Conservation (phyloP, 64 coral and sea anemone genomes). For the Montipora cactus region DNA sequence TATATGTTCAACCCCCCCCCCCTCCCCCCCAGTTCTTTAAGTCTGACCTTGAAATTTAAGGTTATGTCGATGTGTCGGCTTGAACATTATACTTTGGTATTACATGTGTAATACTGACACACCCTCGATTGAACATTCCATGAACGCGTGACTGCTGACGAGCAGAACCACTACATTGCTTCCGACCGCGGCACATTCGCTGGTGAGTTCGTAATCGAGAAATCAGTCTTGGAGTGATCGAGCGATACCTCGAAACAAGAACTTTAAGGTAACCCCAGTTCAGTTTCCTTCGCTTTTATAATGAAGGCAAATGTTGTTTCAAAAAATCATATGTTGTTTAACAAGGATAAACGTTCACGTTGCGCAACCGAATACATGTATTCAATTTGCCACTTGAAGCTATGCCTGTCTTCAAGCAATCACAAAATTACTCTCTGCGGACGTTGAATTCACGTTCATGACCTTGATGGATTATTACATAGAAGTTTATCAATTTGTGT, state of each 20-base stretch:
- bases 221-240: neutral
- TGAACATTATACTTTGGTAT: conserved; percentile 12
- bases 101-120: neutral
- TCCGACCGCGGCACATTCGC: too few species aligned
- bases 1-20: neutral
- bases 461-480: too few species aligned
- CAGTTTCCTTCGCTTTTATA: neutral
- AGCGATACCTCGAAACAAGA: neutral
- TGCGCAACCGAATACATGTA: too few species aligned
- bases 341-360: too few species aligned
- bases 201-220: too few species aligned
- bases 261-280: neutral
- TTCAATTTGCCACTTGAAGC: too few species aligned
- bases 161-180: neutral
- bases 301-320: too few species aligned
- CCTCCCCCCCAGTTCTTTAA: neutral
- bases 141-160: neutral
- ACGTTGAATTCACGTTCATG: too few species aligned
- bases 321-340: too few species aligned
- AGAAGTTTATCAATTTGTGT: too few species aligned
- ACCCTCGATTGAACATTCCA: neutral
- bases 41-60: neutral
- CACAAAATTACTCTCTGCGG: too few species aligned
- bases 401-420: too few species aligned
- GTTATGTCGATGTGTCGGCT: neutral